Evolutionary conservation across 2,113 vertebrate genomes (phyloP).

Genomic region (Odocoileus hemionus): DNA sequence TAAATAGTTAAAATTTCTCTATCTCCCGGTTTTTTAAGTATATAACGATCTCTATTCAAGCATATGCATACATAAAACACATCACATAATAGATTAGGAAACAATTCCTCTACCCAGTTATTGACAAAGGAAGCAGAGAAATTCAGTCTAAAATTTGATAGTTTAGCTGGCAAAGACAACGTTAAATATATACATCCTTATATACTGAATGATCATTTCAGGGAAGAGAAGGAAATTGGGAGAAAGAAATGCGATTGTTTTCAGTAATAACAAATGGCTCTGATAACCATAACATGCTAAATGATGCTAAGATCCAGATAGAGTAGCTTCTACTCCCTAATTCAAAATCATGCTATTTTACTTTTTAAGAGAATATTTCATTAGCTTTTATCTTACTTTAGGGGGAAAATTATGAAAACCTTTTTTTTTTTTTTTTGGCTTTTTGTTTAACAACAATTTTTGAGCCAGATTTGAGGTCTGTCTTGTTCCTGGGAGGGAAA

Average conservation of each 20-base stretch:
- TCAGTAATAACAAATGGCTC: not conserved
- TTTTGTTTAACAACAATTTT: not conserved
- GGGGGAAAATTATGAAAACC: not conserved
- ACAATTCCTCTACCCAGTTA: not conserved
- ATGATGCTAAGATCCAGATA: not conserved
- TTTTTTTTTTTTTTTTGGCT: not conserved
- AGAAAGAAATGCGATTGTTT: not conserved
- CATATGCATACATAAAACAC: not conserved
- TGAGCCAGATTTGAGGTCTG: slow-evolving; percentile 49
- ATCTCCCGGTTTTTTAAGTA: not conserved
- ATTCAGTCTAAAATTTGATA: not conserved
- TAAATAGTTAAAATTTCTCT: not conserved
- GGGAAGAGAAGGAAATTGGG: not conserved
- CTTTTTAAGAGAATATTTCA: not conserved
- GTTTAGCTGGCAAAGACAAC: not conserved
- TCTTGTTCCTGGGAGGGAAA: slow-evolving; percentile 44
- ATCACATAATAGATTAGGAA: not conserved
- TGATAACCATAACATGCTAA: not conserved
- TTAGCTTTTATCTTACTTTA: slow-evolving; percentile 15
- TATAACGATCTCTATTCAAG: not conserved
- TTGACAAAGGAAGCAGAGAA: not conserved
- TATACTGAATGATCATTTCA: not conserved
- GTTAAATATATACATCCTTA: not conserved
- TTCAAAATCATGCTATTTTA: not conserved
- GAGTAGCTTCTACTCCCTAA: not conserved